Evolutionary conservation across 2,113 vertebrate genomes (phyloP).

Genomic region (Sceloporus undulatus): DNA sequence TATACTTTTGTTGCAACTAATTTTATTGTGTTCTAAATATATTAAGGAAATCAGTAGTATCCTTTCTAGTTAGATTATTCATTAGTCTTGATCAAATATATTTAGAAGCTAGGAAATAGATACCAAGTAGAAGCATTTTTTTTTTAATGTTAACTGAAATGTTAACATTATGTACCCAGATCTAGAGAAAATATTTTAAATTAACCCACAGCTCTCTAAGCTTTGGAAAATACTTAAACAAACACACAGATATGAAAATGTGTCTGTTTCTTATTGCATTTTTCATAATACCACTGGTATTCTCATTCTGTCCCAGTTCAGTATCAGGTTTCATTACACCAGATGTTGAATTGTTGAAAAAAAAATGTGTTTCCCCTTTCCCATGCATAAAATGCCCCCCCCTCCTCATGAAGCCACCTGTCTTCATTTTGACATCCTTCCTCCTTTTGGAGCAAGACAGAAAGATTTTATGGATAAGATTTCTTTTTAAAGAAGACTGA

Average conservation of each 20-base stretch:
- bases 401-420: neutral
- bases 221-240: neutral
- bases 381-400: neutral
- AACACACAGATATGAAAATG: neutral
- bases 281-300: no score
- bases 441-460: no score
- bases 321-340: no score
- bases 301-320: no score
- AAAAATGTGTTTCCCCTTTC: neutral
- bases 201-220: neutral
- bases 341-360: no score
- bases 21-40: neutral
- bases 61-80: neutral
- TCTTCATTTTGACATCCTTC: neutral
- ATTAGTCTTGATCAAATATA: no score
- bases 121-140: no score
- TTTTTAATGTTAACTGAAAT: neutral
- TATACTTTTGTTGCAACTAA: neutral
- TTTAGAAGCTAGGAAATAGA: no score
- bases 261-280: neutral
- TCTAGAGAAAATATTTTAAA: neutral
- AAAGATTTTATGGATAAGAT: no score
- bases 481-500: no score
- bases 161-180: neutral
- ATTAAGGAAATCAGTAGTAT: neutral